Evolutionary conservation across 2,113 vertebrate genomes (phyloP), one percentile per base, ranked within the genome.

Genomic region (Phodopus roborovskii): DNA sequence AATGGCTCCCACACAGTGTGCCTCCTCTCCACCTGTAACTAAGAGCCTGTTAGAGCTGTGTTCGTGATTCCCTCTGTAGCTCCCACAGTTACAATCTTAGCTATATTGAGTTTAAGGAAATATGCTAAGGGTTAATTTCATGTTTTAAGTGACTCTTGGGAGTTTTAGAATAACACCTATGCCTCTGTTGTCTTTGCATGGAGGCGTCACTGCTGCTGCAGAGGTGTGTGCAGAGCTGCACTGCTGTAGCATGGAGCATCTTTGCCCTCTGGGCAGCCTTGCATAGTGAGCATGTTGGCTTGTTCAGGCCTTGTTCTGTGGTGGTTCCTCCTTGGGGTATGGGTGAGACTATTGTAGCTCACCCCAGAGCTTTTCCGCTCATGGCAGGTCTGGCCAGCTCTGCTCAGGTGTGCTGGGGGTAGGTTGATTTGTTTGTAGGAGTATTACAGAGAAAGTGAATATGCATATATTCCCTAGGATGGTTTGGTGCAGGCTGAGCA

Each of bases 71-170:
- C 10, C 12, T 56, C 88, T 73, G 42, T 0, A 50, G 1, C 71
- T 91, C 48, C 33, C 79, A 30, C 81, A 68, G 33, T 66, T 62
- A 68, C 64, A 45, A 70, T 78, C 71, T 81, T 74, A 30, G 58
- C 24, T 91, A 62, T 7, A 60, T 1, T 33, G 39, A 60, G 26
- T 81, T 85, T 97, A 77, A 83, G 75, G 93, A 92, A 81, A 39
- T 83, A 83, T 68, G 33, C 26, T 81, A 48, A 94, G 70, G 16
- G 36, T 82, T 77, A 73, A 64, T 91, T 92, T 94, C 58, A 66
- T 50, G 24, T 74, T 48, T 36, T 26, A 78, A 84, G n/a, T 82
- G 66, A 39, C 64, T 56, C n/a, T 24, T 73, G 48, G 60, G 81
- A 88, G 70, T 50, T 77, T 66, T 87, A 36, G 82, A 93, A 66